Evolutionary conservation across 1,140 invertebrate genomes (phyloP), one percentile per base, ranked within the genome.

Genomic region (Subanguina moxae): DNA sequence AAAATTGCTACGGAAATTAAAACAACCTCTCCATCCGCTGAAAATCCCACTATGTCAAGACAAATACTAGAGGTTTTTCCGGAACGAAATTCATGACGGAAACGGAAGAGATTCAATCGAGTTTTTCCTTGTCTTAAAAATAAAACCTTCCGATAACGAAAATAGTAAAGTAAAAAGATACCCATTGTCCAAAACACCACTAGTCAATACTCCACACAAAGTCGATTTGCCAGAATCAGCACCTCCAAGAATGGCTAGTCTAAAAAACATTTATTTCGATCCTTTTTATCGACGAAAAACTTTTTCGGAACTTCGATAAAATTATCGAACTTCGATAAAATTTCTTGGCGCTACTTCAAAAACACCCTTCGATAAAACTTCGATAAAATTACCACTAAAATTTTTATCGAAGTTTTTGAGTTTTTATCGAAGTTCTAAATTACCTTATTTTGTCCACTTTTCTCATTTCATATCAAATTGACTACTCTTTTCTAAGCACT

Each of bases 51-150:
- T 69, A 96, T 92, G 85, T 97, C 94, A 82, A 95, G 91, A 69
- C 91, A 93, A 58, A 97, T 93, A 15, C 92, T 94, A 0, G 92
- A 94, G 0, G 95, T 98, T 70, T 93, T 87, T 11, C 95, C 95
- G 42, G 91, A 90, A 83, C 92, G 91, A 74, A 97, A 91, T 84
- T 98, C 95, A 84, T 98, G 95, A 70, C 94, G 85, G 83, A 97
- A 94, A 13, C 94, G 85, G 82, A 97, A 93, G 87, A 97, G 90
- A 84, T 97, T 97, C 0, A 97, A 84, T 43, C 95, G 87, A 0
- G 94, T 92, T 78, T 90, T 88, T 17, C 95, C 95, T 70, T 91
- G 84, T 0, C 48, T 52, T 7, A 52, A 52, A 25, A 25, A 3
- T 7, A 52, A 21, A 7, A 52, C 8, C 8, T 52, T 7, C 17